A percentile compares a stretch with the other conserved stretches of the same genome.
phyloP scores from a whole-genome alignment of 2,888 invertebrate genomes.

The Cyaniris semiargus region DNA sequence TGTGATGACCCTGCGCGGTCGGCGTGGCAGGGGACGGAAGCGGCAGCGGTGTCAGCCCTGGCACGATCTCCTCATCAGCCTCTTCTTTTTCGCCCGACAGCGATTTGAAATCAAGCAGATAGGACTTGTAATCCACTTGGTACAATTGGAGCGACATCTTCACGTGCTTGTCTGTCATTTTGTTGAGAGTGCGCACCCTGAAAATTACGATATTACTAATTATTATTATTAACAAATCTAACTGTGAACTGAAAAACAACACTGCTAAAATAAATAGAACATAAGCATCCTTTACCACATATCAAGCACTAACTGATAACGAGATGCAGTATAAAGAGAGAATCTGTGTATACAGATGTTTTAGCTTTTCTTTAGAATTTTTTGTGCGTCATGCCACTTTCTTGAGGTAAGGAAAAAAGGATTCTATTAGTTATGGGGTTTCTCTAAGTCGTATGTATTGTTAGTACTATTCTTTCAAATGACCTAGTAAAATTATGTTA shows the following conservation, averaged over 20 bases:
- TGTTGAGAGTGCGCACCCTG: conserved; percentile 94
- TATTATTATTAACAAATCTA: background rate
- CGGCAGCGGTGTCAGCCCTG: conserved; percentile 52
- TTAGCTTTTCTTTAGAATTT: too few relatives aligned
- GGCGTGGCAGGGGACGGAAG: conserved; percentile 48
- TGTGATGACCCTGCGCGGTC: conserved; percentile 88
- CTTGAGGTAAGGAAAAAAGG: too few relatives aligned
- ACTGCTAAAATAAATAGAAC: background rate
- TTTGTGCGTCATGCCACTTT: too few relatives aligned
- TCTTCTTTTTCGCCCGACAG: conserved; percentile 88
- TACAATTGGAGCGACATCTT: conserved; percentile 99
- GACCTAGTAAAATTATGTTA: too few relatives aligned
- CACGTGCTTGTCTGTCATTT: conserved; percentile 89
- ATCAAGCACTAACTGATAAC: too few relatives aligned
- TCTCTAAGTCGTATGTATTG: too few relatives aligned
- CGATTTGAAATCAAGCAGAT: conserved; percentile 98
- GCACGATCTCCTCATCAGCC: conserved; percentile 60
- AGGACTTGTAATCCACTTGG: conserved; percentile 99
- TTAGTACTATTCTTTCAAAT: too few relatives aligned
- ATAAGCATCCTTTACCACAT: too few relatives aligned
- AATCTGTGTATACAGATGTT: too few relatives aligned
- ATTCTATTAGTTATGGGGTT: too few relatives aligned
- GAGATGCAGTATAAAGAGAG: too few relatives aligned
- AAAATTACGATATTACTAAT: conserved; percentile 38
- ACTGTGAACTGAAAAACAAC: background rate